phyloP scores from a whole-genome alignment of 2,888 invertebrate genomes.

The Abscondita cerata region DNA sequence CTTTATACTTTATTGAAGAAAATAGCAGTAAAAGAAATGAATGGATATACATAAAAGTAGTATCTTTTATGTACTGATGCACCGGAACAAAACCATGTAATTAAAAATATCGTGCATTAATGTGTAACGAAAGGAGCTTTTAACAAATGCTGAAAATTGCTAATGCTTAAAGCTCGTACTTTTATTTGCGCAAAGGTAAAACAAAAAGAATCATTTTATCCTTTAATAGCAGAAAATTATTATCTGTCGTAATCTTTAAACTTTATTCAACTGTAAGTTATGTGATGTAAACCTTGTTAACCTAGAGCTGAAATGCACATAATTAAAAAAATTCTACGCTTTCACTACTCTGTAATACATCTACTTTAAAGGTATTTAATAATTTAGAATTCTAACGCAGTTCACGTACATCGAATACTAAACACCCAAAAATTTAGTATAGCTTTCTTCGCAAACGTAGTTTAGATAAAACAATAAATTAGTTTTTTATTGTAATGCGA shows the following conservation, averaged over 20 bases:
- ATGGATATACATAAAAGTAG: too few species aligned
- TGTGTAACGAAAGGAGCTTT: conserved; percentile 16
- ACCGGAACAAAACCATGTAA: conserved; percentile 14
- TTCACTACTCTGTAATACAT: neutral
- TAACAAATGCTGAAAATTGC: conserved; percentile 21
- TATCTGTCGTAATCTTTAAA: too few species aligned
- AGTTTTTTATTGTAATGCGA: neutral
- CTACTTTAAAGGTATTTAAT: neutral
- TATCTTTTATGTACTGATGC: conserved; percentile 15
- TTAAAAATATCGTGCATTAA: conserved; percentile 4
- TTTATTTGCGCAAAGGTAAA: too few species aligned
- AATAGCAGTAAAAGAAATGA: too few species aligned
- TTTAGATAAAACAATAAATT: neutral
- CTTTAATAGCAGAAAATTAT: too few species aligned
- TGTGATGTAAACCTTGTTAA: too few species aligned
- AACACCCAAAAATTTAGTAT: neutral
- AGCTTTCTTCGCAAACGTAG: neutral
- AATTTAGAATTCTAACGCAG: neutral
- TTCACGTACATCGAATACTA: conserved; percentile 5
- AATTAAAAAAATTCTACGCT: neutral
- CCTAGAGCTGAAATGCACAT: too few species aligned
- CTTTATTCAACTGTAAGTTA: too few species aligned
- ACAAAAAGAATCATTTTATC: too few species aligned
- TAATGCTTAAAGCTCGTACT: neutral
- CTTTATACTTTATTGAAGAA: too few species aligned